Evolutionary conservation across 2,113 vertebrate species (phyloP).

Genomic region (Apteryx mantelli): DNA sequence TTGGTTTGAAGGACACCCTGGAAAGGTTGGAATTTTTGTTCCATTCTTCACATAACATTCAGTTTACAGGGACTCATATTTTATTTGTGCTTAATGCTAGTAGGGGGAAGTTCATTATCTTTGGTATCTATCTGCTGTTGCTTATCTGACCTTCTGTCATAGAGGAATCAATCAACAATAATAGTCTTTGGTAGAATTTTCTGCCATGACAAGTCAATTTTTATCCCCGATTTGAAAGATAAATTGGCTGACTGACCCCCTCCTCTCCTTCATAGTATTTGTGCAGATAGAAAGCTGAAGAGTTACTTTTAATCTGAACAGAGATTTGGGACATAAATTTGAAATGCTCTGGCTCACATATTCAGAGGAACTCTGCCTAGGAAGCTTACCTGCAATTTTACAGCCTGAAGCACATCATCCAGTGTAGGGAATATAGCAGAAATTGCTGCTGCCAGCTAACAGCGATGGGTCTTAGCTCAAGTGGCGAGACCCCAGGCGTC

Average conservation of each 20-base stretch:
- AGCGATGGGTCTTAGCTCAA: accelerated
- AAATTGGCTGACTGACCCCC: constrained; percentile 49
- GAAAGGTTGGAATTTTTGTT: constrained; percentile 74
- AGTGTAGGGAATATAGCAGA: accelerated
- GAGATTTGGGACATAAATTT: constrained; percentile 40
- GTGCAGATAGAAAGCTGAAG: constrained; percentile 53
- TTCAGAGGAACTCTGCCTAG: not conserved
- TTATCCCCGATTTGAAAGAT: constrained; percentile 63
- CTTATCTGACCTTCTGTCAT: constrained; percentile 70
- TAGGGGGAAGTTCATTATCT: constrained; percentile 67
- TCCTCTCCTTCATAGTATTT: constrained; percentile 44
- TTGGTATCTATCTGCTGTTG: constrained; percentile 61
- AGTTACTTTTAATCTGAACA: constrained; percentile 43
- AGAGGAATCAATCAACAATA: constrained; percentile 66
- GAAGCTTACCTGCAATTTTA: accelerated
- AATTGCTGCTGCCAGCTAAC: not conserved
- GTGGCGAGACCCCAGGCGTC: accelerated
- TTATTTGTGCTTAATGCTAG: constrained; percentile 75
- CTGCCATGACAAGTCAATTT: constrained; percentile 67
- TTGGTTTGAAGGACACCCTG: constrained; percentile 84
- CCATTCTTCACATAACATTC: constrained; percentile 70
- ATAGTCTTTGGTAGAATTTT: constrained; percentile 66
- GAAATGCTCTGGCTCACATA: not conserved
- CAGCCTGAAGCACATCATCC: not conserved
- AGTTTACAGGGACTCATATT: constrained; percentile 75